Evolutionary conservation across 2,888 invertebrate genomes (phyloP).

Genomic region (Andrena haemorrhoa): DNA sequence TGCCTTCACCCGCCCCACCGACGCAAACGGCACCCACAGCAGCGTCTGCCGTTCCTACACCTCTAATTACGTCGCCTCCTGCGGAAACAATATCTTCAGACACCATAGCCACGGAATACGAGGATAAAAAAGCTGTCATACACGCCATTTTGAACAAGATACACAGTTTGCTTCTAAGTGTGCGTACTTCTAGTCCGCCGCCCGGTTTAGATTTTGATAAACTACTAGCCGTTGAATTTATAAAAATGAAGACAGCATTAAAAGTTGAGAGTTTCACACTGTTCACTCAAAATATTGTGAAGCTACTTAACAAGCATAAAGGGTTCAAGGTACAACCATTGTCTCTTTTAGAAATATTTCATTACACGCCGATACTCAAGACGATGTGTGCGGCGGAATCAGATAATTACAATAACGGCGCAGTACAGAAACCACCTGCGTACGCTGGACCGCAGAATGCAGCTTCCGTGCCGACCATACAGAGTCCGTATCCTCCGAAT

Average conservation of each 20-base stretch:
- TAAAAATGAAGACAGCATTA: neutral
- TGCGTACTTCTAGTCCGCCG: neutral
- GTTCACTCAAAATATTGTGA: neutral
- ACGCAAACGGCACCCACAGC: neutral
- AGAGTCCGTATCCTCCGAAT: neutral
- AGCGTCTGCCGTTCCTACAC: neutral
- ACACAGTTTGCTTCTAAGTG: slow-evolving; percentile 1
- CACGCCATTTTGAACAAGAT: neutral
- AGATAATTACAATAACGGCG: neutral
- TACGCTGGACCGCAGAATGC: neutral
- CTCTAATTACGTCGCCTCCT: neutral
- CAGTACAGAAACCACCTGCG: neutral
- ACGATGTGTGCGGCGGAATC: neutral
- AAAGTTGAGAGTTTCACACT: neutral
- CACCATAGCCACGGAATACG: neutral
- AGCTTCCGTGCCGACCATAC: neutral
- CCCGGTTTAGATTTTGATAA: neutral
- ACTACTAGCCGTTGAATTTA: slow-evolving; percentile 12
- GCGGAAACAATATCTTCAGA: neutral
- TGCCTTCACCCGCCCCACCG: neutral
- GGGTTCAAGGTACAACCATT: neutral
- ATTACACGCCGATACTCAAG: slow-evolving; percentile 14
- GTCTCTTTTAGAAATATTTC: slow-evolving; percentile 13
- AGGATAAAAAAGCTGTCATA: neutral
- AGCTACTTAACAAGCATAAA: slow-evolving; percentile 6